Base-by-base conservation (phyloP, 2,797 vertebrate species). In the Brachyalestes nurse region DNA sequence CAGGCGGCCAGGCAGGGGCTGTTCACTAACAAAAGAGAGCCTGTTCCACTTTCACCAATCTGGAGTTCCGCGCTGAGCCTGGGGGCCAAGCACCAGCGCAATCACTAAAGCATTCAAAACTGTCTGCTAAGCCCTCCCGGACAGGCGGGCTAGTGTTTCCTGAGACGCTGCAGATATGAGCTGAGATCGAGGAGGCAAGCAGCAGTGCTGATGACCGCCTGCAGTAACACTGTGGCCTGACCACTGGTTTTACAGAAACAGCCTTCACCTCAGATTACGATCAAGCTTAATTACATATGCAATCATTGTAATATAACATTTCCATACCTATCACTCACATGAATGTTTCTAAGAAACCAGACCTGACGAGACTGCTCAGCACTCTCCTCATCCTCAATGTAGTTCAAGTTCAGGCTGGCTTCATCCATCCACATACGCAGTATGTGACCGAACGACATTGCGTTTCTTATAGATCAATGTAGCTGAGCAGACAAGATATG, bases 21-120 rank as follows among this genome's bases (percentile, higher is more conserved):
- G 62, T 64, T 69, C 28, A 64, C 67, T 82, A 86, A 88, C 81
- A 86, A 87, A 86, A 72, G 83, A 78, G 62, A 71, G 79, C 60
- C 74, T 83, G 84, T 84, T 82, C 77, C 67, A 86, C 62, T 65
- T 65, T 17, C 62, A 67, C 82, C 69, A 85, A 83, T 85, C 76
- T 79, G 76, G 78, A 84, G 80, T 74, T 74, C 76, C 65, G 75
- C 42, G 69, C 49, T 53, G 73, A 80, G 78, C 75, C 80, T 17
- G 1, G 65, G 78, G 72, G 76, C 17, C 42, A 62, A 73, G 64
- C 77, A 82, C 75, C 77, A 51, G 75, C 73, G 58, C 79, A 78
- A 83, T 80, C 76, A 76, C 72, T 82, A 73, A 84, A 76, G 79
- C 72, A 81, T 75, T 79, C 75, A 70, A 75, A 70, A 72, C 77